Evolutionary conservation across 1,140 invertebrate genomes (phyloP).

Genomic region (Drosophila malerkotliana): DNA sequence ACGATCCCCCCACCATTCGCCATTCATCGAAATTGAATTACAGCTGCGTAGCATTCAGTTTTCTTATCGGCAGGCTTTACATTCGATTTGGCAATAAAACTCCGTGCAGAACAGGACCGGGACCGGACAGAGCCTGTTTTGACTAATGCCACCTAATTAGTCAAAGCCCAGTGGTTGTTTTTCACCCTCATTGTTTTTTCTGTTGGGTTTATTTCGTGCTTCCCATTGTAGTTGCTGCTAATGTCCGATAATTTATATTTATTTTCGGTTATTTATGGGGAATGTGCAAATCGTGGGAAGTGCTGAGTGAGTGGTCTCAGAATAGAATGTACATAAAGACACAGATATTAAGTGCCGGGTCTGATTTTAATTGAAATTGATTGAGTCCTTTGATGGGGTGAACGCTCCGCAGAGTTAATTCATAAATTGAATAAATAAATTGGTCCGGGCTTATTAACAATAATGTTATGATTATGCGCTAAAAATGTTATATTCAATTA

Average conservation of each 20-base stretch:
- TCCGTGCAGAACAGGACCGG: slow-evolving; percentile 8
- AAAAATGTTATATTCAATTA: not conserved
- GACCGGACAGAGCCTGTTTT: slow-evolving; percentile 25
- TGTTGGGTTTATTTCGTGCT: slow-evolving; percentile 17
- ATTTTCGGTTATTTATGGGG: slow-evolving; percentile 51
- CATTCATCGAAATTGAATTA: slow-evolving; percentile 57
- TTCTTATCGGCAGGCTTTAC: slow-evolving; percentile 65
- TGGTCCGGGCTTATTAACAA: not conserved
- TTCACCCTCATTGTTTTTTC: slow-evolving; percentile 44
- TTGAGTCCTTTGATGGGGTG: slow-evolving; percentile 26
- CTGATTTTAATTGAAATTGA: slow-evolving; percentile 32
- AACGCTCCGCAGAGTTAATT: not conserved
- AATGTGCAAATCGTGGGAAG: slow-evolving; percentile 25
- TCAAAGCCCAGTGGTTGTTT: slow-evolving; percentile 35
- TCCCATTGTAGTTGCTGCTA: slow-evolving; percentile 38
- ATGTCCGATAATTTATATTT: slow-evolving; percentile 68
- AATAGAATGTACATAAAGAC: slow-evolving; percentile 18
- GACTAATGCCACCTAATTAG: slow-evolving; percentile 74
- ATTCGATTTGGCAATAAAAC: slow-evolving; percentile 66
- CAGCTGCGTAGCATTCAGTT: slow-evolving; percentile 35
- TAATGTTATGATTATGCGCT: not conserved
- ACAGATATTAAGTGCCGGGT: slow-evolving; percentile 4
- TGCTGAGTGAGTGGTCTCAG: slow-evolving; percentile 10
- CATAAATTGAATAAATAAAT: slow-evolving; percentile 1
- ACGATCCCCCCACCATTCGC: not conserved